These are phyloP conservation scores for Erebia epiphron DNA, from an alignment of 2,888 invertebrate genomes.

Conservation along the genomic window DNA sequence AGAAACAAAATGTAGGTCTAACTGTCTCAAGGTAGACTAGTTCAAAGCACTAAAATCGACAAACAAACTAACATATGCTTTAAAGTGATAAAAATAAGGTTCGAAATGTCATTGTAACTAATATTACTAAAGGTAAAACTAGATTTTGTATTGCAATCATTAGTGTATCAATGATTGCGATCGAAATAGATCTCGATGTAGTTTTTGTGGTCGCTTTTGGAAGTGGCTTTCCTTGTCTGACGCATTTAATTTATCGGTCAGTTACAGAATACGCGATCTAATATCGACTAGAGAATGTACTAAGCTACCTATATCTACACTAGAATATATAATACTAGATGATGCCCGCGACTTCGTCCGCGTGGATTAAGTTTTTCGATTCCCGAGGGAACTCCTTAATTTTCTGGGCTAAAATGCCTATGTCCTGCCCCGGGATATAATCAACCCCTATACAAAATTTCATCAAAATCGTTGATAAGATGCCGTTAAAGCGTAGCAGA, in stretches of 20 bases:
- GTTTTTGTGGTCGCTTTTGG: constrained; percentile 33
- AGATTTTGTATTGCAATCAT: constrained; percentile 5
- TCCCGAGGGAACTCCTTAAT: no score
- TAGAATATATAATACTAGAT: no score
- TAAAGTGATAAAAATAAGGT: constrained; percentile 37
- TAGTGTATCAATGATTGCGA: constrained; percentile 10
- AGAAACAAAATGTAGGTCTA: constrained; percentile 43
- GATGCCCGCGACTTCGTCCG: no score
- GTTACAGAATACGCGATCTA: background rate
- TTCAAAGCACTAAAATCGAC: background rate
- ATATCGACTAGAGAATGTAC: background rate
- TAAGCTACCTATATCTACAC: no score
- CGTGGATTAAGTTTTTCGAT: no score
- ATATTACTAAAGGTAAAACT: background rate
- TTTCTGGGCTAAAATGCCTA: no score
- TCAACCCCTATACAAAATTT: no score
- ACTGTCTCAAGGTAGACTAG: constrained; percentile 47
- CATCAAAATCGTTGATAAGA: no score
- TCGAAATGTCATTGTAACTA: constrained; percentile 21
- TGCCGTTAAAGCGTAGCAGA: no score
- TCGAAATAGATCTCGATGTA: background rate
- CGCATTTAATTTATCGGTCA: constrained; percentile 37
- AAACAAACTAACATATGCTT: constrained; percentile 40
- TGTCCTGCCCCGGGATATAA: no score
- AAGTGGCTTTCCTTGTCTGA: constrained; percentile 44